Evolutionary conservation across 2,888 invertebrate genomes (phyloP).

Genomic region (Drosophila aldrichi): DNA sequence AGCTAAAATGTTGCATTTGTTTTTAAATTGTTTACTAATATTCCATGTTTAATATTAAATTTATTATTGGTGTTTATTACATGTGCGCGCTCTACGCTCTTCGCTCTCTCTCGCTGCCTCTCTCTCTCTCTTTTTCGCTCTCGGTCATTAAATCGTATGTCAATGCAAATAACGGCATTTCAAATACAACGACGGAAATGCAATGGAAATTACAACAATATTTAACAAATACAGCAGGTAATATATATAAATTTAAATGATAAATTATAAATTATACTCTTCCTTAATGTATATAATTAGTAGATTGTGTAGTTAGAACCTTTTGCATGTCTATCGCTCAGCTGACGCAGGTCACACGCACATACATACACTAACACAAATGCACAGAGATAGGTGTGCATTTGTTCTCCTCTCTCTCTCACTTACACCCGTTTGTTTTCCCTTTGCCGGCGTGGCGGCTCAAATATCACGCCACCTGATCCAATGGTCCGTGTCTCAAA

Average conservation of each 20-base stretch:
- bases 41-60: slow-evolving; percentile 36
- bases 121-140: neutral
- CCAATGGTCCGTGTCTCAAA: slow-evolving; percentile 36
- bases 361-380: slow-evolving; percentile 2
- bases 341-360: slow-evolving; percentile 41
- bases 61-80: slow-evolving; percentile 58
- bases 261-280: neutral
- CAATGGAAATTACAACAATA: slow-evolving; percentile 26
- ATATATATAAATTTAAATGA: slow-evolving; percentile 27
- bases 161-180: slow-evolving; percentile 46
- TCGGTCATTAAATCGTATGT: slow-evolving; percentile 5
- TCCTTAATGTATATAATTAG: slow-evolving; percentile 1
- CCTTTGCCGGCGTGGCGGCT: slow-evolving; percentile 39
- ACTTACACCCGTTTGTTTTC: slow-evolving; percentile 17
- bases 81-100: slow-evolving; percentile 47
- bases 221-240: slow-evolving; percentile 47
- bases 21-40: slow-evolving; percentile 5
- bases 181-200: slow-evolving; percentile 31
- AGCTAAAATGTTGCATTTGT: neutral
- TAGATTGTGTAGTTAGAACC: slow-evolving; percentile 7
- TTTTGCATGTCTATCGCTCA: slow-evolving; percentile 30
- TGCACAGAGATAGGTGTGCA: slow-evolving; percentile 21
- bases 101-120: slow-evolving; percentile 8
- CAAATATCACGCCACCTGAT: slow-evolving; percentile 76
- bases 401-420: slow-evolving; percentile 25